Evolutionary conservation across 2,113 vertebrate species (phyloP).

Genomic region (Oceanodroma tethys): DNA sequence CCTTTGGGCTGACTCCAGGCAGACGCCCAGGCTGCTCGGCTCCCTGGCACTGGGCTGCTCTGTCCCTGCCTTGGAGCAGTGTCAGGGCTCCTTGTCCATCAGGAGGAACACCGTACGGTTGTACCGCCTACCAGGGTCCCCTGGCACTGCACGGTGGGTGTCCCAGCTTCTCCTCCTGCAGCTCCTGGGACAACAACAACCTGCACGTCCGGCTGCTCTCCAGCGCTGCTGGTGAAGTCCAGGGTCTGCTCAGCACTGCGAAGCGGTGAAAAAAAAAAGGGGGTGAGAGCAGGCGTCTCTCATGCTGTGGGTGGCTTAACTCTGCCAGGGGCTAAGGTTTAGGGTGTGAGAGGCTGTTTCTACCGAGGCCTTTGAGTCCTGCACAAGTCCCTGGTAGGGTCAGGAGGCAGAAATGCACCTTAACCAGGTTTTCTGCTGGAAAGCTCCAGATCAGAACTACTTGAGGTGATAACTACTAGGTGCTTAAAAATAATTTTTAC

Average conservation of each 20-base stretch:
- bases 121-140: neutral
- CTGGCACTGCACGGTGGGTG: neutral
- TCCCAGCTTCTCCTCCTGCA: neutral
- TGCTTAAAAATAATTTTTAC: neutral
- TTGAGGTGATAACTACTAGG: neutral
- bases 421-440: neutral
- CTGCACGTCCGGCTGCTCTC: neutral
- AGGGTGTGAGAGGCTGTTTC: neutral
- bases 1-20: neutral
- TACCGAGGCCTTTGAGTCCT: neutral
- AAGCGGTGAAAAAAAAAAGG: neutral
- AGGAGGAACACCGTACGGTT: rapidly evolving
- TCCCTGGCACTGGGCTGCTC: neutral
- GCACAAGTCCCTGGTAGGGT: too few species aligned
- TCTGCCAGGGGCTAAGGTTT: neutral
- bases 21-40: neutral
- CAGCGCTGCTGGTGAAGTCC: neutral
- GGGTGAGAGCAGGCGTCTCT: neutral
- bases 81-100: neutral
- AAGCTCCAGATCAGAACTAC: neutral
- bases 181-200: neutral
- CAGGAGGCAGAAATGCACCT: neutral
- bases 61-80: neutral
- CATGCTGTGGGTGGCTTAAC: neutral
- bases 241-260: neutral